These are phyloP conservation scores for Sinosuthora webbiana DNA, from an alignment of 2,113 vertebrate species.

Conservation along the genomic window DNA sequence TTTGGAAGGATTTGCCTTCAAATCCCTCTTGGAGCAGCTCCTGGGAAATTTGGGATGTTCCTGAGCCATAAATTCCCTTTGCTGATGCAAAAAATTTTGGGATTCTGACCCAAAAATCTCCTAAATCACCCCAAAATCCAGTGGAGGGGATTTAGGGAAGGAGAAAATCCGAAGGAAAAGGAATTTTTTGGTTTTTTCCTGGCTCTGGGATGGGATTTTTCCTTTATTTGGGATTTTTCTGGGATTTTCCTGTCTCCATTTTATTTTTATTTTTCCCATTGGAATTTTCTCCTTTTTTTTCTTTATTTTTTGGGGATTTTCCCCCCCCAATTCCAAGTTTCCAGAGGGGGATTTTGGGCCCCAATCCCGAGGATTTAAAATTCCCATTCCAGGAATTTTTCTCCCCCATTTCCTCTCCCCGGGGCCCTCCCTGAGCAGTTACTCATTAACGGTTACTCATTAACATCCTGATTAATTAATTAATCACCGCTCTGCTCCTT, in stretches of 20 bases:
- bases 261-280: neutral
- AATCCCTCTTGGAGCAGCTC: neutral
- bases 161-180: neutral
- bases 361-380: neutral
- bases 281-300: neutral
- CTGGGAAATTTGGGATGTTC: fast-evolving
- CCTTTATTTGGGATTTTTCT: too few species aligned
- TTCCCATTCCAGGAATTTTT: slow-evolving; percentile 12
- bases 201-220: too few species aligned
- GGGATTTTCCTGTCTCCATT: neutral
- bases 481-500: neutral
- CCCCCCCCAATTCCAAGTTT: neutral
- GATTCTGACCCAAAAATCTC: neutral
- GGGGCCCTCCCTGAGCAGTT: too few species aligned
- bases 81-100: fast-evolving
- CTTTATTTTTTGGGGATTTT: neutral
- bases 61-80: fast-evolving
- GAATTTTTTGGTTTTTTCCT: too few species aligned
- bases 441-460: slow-evolving; percentile 42
- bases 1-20: neutral
- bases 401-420: too few species aligned
- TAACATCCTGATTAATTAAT: slow-evolving; percentile 30
- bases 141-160: neutral
- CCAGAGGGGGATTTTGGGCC: neutral
- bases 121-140: neutral